Conservation (phyloP, 1,140 invertebrate species). For the Drosophila navojoa region DNA sequence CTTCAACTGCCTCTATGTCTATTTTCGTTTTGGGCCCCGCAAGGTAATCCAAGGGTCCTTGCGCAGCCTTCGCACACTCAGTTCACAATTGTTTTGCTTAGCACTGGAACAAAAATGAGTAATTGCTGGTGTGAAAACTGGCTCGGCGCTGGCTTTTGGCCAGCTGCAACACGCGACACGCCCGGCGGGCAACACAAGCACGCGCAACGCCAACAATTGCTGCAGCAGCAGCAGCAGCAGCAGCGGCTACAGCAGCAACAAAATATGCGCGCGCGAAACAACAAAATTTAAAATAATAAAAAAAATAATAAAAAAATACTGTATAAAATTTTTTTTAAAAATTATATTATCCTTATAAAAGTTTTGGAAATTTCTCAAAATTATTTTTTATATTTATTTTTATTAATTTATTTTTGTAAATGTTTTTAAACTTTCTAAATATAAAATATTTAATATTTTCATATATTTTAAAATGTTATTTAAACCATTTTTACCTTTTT, state of each 20-base stretch:
- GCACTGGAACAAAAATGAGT: conserved; percentile 17
- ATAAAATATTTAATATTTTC: too few species aligned
- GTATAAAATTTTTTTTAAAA: neutral
- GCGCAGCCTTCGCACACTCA: conserved; percentile 47
- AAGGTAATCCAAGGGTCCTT: conserved; percentile 81
- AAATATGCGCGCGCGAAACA: conserved; percentile 18
- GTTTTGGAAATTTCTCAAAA: neutral
- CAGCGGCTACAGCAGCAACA: conserved; percentile 7
- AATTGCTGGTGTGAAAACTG: neutral
- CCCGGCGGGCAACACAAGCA: conserved; percentile 30
- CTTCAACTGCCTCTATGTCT: neutral
- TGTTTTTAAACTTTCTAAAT: too few species aligned
- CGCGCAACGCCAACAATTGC: neutral
- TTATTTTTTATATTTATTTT: neutral
- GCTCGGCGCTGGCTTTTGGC: conserved; percentile 8
- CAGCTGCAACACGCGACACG: conserved; percentile 23
- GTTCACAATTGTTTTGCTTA: conserved; percentile 33
- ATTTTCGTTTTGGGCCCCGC: conserved; percentile 35
- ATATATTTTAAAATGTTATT: too few species aligned
- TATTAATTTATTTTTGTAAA: neutral
- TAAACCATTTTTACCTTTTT: too few species aligned
- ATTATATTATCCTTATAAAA: neutral
- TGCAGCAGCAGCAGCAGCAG: neutral
- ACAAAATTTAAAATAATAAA: neutral
- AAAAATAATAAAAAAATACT: neutral